Base-by-base conservation (phyloP, 2,113 vertebrate species). In the Nerophis ophidion region DNA sequence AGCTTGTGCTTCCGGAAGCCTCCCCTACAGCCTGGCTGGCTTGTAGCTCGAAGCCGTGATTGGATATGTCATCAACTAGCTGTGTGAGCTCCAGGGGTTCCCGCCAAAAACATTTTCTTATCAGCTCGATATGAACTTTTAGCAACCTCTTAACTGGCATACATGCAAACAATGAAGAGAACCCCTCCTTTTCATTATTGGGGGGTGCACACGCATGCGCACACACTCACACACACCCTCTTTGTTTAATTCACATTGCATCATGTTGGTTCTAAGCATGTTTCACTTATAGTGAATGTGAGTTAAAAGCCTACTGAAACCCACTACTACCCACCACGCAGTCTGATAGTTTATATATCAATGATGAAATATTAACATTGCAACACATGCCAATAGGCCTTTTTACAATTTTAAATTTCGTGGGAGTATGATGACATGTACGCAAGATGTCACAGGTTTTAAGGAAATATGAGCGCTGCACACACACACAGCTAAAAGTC, bases 131-230 rank as follows among this genome's bases (percentile, higher is more conserved):
- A 44, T 44, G 40, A 13, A 56, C n/a, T 56, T 26, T 42, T 12
- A 56, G 36, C 53, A 40, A 12, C 38, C n/a, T 10, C 8, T 44
- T 50, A 69, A 33, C 34, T 48, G 61, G 19, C 42, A 40, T 12
- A n/a, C 61, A 49, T 70, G 7, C 35, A 60, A 76, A 86, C 84
- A 86, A 86, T 84, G 84, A 62, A 26, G 38, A 62, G 36, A 2
- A 56, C 36, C n/a, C 36, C 36, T 42, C 53, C 53, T 56, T n/a
- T 40, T 56, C 53, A 56, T 56, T 42, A 36, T 40, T 56, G 6
- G 36, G 34, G 26, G 35, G n/a, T 19, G 9, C 19, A 17, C 16
- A 4, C 26, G 19, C 8, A 8, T 48, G 9, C 9, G 52, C 52
- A 9, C 46, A 36, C 58, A 66, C 64, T 49, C 48, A 48, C 63